Percentiles rank a stretch among this genome's conserved stretches.
Conservation (phyloP, 2,797 vertebrate species). For the Calcarius lapponicus region DNA sequence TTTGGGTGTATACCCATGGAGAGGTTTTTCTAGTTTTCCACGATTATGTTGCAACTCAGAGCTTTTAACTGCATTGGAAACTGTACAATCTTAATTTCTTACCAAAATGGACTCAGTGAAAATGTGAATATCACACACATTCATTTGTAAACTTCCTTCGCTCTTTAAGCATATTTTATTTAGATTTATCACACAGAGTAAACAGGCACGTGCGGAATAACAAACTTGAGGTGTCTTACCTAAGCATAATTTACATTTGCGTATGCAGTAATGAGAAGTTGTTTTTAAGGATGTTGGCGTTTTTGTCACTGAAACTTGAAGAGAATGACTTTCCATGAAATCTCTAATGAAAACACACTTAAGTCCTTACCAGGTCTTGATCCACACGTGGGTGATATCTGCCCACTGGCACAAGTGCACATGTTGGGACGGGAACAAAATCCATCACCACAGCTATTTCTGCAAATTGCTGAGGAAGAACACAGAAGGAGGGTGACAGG, state of each 20-base stretch:
- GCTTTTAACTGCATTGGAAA: neutral
- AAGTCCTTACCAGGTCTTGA: slow-evolving; percentile 74
- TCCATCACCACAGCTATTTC: slow-evolving; percentile 82
- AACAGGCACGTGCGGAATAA: accelerated
- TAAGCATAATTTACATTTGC: accelerated
- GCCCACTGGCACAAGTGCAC: slow-evolving; percentile 81
- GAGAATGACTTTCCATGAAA: neutral
- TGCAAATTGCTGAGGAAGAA: slow-evolving; percentile 78
- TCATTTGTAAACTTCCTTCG: neutral
- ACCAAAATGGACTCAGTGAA: neutral
- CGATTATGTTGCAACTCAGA: accelerated
- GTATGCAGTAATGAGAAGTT: neutral
- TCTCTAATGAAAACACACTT: neutral
- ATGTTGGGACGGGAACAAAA: slow-evolving; percentile 84
- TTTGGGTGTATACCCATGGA: neutral
- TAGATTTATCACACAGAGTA: neutral
- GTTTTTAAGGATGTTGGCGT: neutral
- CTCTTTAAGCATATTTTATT: neutral
- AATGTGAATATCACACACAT: neutral
- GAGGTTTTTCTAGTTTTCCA: neutral
- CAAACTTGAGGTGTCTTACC: neutral
- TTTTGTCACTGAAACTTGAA: neutral
- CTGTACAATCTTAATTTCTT: neutral
- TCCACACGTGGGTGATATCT: slow-evolving; percentile 78
- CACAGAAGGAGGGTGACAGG: neutral